Base-by-base conservation (phyloP, 2,113 vertebrate genomes). In the Campylomormyrus numenius region DNA sequence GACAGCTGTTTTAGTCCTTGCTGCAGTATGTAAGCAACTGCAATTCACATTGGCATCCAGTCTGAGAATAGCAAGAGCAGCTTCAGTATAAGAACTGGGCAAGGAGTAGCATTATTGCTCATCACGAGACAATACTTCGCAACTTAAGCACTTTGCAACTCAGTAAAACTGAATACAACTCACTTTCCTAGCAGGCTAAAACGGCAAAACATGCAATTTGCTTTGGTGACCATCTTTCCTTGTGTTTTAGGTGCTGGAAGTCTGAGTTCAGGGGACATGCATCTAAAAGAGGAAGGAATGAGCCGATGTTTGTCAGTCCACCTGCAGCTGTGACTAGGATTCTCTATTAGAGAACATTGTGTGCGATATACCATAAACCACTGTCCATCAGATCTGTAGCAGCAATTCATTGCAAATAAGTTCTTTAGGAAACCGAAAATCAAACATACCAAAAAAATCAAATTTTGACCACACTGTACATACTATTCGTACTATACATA, bases 281-380 rank as follows among this genome's bases (percentile, higher is more conserved):
- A 8, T 17, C 24, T 8, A 10, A 85, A 46, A 84, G 42, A 39
- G 35, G 42, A 42, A 84, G 80, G 80, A 84, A 21, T 8, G 80
- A 39, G 42, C 19, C n/a, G 42, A 85, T 85, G 9, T 85, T n/a
- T 45, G 21, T 48, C 83, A 85, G 83, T 42, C 45, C 39, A 46
- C 45, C 45, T 85, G 83, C 83, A 85, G 83, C 42, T 85, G 21
- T 85, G 83, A 85, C 83, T 48, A 85, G 42, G 83, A 48, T 85
- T 85, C 83, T 24, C 3, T 85, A 21, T 48, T 48, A 46, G 83
- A 46, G 45, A 85, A n/a, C 24, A 85, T 24, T 48, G 39, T 24
- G 39, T 48, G 39, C 83, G 39, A 48, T 85, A 39, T 42, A 48
- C 5, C 42, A 46, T 46, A n/a, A 48, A 24, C 45, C 83, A 85